Conservation (phyloP, 2,797 vertebrate genomes). For the Galagoides demidoff region DNA sequence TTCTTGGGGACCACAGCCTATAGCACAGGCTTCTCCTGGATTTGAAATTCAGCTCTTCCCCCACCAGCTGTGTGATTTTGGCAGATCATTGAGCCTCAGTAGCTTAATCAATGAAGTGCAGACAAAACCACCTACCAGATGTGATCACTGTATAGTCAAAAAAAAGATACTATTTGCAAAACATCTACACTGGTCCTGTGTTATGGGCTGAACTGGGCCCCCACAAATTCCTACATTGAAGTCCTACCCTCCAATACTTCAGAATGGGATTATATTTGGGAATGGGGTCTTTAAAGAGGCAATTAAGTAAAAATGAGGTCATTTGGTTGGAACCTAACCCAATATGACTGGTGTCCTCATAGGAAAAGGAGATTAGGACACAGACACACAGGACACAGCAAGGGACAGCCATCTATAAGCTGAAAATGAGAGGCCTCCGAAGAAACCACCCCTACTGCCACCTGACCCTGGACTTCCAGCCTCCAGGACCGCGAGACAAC, state of each 20-base stretch:
- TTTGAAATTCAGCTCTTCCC: not conserved
- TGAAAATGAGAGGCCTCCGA: not conserved
- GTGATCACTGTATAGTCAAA: not conserved
- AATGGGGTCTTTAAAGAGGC: not conserved
- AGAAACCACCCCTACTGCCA: not conserved
- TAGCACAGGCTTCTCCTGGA: not conserved
- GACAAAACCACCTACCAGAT: not conserved
- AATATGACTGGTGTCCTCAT: not conserved
- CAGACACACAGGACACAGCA: not conserved
- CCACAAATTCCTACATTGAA: not conserved
- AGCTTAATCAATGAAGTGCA: not conserved
- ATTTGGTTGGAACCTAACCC: not conserved
- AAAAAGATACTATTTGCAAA: not conserved
- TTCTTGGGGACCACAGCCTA: too few species aligned
- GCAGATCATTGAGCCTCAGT: not conserved
- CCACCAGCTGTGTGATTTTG: not conserved
- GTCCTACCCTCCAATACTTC: not conserved
- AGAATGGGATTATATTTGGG: not conserved
- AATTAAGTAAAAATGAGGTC: not conserved
- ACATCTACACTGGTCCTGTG: not conserved
- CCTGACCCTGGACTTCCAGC: not conserved
- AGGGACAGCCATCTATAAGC: not conserved
- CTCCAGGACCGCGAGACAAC: not conserved
- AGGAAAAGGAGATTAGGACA: not conserved
- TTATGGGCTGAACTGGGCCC: not conserved